A percentile compares a stretch with the other conserved stretches of the same genome.
Conservation (phyloP, 2,888 invertebrate species). For the Psylliodes chrysocephalus region DNA sequence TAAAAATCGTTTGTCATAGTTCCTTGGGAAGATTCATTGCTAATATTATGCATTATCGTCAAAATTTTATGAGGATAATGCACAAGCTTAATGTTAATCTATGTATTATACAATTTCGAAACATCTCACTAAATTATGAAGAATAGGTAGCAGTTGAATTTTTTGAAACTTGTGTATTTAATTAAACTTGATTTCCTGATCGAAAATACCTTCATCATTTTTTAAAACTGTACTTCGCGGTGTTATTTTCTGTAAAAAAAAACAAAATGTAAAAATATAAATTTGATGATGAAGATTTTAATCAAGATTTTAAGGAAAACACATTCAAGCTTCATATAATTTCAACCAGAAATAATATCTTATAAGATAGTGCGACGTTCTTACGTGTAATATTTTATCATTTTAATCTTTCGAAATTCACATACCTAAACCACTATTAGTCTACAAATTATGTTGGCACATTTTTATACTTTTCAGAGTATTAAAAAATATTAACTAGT, state of each 20-base stretch:
- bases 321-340: too few relatives aligned
- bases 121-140: neutral
- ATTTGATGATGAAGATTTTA: too few relatives aligned
- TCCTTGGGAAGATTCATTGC: slow-evolving; percentile 25
- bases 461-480: slow-evolving; percentile 31
- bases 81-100: slow-evolving; percentile 14
- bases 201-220: too few relatives aligned
- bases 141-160: neutral
- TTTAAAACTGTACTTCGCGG: too few relatives aligned
- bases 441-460: slow-evolving; percentile 38
- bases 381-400: slow-evolving; percentile 10
- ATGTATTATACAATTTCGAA: slow-evolving; percentile 23
- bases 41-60: slow-evolving; percentile 16
- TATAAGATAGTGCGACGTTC: neutral
- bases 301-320: neutral
- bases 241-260: too few relatives aligned
- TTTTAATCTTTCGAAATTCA: slow-evolving; percentile 20
- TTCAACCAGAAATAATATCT: neutral
- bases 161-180: neutral
- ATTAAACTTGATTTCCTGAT: neutral
- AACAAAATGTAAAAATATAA: too few relatives aligned
- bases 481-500: slow-evolving; percentile 35
- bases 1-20: neutral
- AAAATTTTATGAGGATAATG: slow-evolving; percentile 18
- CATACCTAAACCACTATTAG: slow-evolving; percentile 32